Percentiles rank a stretch among this genome's conserved stretches.
Conservation (phyloP, 2,888 invertebrate species). For the Caenorhabditis virilis region DNA sequence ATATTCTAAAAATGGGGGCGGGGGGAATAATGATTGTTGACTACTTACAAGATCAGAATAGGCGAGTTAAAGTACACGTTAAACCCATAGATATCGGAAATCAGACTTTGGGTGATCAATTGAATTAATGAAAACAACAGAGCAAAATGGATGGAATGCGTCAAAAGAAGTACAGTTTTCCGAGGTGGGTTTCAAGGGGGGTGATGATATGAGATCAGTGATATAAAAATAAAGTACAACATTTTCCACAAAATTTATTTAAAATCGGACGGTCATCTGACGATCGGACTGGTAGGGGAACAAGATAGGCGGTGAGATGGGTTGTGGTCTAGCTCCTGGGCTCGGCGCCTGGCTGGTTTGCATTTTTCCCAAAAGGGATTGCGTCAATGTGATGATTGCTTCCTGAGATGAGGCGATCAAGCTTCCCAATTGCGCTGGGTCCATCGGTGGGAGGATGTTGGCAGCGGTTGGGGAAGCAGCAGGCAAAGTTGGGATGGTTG, state of each 20-base stretch:
- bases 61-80: conserved; percentile 34
- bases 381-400: conserved; percentile 38
- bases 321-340: conserved; percentile 4
- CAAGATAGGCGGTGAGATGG: conserved; percentile 7
- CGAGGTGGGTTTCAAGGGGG: too few relatives aligned
- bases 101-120: neutral
- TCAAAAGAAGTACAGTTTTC: too few relatives aligned
- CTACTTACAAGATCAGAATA: conserved; percentile 14
- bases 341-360: neutral
- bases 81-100: conserved; percentile 19
- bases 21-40: too few relatives aligned
- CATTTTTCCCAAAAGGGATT: conserved; percentile 25
- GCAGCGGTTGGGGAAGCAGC: conserved; percentile 2
- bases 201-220: too few relatives aligned
- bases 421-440: conserved; percentile 35
- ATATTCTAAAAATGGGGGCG: too few relatives aligned
- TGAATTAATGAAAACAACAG: neutral
- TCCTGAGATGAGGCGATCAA: conserved; percentile 39
- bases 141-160: neutral
- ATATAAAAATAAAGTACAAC: too few relatives aligned
- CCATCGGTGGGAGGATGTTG: conserved; percentile 27
- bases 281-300: conserved; percentile 9
- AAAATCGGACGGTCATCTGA: conserved; percentile 30
- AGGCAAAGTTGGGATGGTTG: neutral
- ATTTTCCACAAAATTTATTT: too few relatives aligned